Percentiles rank a stretch among this genome's conserved stretches.
These are phyloP conservation scores for Porites divaricata DNA, from an alignment of 92 coral and sea anemone genomes.

Conservation along the genomic window DNA sequence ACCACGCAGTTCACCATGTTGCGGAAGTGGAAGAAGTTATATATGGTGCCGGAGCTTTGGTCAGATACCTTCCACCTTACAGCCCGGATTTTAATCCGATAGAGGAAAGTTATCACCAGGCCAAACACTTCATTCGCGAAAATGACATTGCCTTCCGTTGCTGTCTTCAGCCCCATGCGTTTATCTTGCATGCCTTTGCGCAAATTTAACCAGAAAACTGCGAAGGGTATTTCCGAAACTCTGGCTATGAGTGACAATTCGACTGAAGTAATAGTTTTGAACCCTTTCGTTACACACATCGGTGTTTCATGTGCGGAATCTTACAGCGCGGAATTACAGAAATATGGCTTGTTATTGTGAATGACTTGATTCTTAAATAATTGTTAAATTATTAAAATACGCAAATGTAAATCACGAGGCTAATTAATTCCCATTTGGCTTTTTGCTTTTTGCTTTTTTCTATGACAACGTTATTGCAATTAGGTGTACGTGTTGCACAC, in stretches of 20 bases:
- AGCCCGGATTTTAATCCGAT: constrained; percentile 64
- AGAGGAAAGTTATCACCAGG: constrained; percentile 37
- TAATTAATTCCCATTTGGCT: too few species aligned
- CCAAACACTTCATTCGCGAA: constrained; percentile 45
- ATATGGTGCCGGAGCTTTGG: constrained; percentile 46
- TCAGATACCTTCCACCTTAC: constrained; percentile 60
- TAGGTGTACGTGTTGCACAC: too few species aligned
- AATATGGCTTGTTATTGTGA: too few species aligned
- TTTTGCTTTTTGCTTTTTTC: too few species aligned
- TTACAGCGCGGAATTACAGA: too few species aligned
- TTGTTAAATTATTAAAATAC: too few species aligned
- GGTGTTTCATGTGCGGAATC: not conserved
- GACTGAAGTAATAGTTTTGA: not conserved
- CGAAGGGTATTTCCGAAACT: constrained; percentile 5
- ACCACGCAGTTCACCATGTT: constrained; percentile 44
- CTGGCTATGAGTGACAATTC: constrained; percentile 3
- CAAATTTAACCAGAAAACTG: constrained; percentile 9
- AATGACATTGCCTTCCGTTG: constrained; percentile 44
- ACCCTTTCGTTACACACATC: constrained; percentile 5
- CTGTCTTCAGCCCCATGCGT: constrained; percentile 20
- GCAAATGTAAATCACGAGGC: too few species aligned
- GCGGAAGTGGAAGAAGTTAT: constrained; percentile 35
- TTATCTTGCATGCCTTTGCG: constrained; percentile 36
- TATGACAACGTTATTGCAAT: too few species aligned
- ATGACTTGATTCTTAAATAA: too few species aligned